Evolutionary conservation across 2,113 vertebrate species (phyloP).

Genomic region (Calidris pygmaea): DNA sequence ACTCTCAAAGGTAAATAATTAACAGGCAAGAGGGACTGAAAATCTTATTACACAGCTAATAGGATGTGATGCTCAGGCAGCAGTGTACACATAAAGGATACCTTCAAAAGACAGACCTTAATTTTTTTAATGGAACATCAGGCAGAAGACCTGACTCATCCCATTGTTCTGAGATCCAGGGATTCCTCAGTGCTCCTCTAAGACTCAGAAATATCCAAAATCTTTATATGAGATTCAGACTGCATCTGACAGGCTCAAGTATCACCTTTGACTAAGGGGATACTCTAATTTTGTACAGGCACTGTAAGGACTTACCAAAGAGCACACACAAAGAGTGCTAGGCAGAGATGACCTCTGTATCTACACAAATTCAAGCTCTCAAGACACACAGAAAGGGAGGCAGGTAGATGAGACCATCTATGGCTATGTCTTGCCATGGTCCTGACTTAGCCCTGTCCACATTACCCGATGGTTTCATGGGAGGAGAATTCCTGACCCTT

Average conservation of each 20-base stretch:
- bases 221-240: not conserved
- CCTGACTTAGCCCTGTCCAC: not conserved
- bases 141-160: not conserved
- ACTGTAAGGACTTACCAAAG: not conserved
- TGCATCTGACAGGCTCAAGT: not conserved
- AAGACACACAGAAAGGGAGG: not conserved
- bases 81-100: not conserved
- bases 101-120: not conserved
- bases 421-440: not conserved
- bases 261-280: not conserved
- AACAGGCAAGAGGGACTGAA: slow-evolving; percentile 33
- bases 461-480: not conserved
- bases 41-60: slow-evolving; percentile 12
- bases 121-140: not conserved
- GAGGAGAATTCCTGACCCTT: not conserved
- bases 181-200: not conserved
- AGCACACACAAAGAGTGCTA: not conserved
- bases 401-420: not conserved
- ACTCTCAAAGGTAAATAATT: slow-evolving; percentile 54
- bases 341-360: not conserved
- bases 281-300: not conserved
- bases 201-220: not conserved
- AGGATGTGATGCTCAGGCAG: slow-evolving; percentile 5
- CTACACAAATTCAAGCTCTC: not conserved
- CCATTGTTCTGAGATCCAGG: not conserved